Conservation (phyloP, 1,140 invertebrate species). For the Pararge aegeria region DNA sequence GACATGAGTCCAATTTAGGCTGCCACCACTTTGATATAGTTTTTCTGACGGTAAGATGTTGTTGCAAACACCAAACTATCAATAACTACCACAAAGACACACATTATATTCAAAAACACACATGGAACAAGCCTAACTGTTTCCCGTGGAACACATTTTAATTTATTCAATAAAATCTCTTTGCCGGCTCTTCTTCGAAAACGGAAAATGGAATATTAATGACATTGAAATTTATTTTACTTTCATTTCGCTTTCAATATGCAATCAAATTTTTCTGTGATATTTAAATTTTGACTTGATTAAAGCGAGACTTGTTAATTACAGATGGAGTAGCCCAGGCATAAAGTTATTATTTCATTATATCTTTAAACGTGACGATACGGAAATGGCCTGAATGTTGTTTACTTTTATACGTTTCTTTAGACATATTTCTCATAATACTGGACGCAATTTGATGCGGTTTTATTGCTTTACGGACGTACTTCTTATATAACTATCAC, state of each 20-base stretch:
- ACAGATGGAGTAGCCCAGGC: not conserved
- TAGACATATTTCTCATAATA: no score
- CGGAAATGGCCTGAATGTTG: no score
- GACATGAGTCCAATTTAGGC: no score
- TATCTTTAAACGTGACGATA: no score
- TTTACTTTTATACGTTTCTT: no score
- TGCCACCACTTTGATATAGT: no score
- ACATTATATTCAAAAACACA: not conserved
- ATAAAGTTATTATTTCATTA: not conserved
- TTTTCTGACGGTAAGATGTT: no score
- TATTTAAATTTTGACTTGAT: conserved; percentile 5
- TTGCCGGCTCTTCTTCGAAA: conserved; percentile 53
- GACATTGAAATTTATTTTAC: conserved; percentile 57
- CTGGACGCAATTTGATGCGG: no score
- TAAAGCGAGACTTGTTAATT: conserved; percentile 9
- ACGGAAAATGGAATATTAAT: conserved; percentile 64
- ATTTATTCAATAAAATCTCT: conserved; percentile 67
- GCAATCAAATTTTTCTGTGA: conserved; percentile 38
- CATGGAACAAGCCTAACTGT: not conserved
- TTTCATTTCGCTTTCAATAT: conserved; percentile 45
- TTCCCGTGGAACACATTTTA: conserved; percentile 38
- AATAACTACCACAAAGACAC: not conserved
- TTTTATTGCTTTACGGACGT: no score
- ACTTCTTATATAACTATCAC: no score
- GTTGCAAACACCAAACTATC: no score